Percentiles rank a stretch among this genome's conserved stretches.
Evolutionary conservation across 1,140 invertebrate genomes (phyloP).

Genomic region (Hylyphantes graminicola): DNA sequence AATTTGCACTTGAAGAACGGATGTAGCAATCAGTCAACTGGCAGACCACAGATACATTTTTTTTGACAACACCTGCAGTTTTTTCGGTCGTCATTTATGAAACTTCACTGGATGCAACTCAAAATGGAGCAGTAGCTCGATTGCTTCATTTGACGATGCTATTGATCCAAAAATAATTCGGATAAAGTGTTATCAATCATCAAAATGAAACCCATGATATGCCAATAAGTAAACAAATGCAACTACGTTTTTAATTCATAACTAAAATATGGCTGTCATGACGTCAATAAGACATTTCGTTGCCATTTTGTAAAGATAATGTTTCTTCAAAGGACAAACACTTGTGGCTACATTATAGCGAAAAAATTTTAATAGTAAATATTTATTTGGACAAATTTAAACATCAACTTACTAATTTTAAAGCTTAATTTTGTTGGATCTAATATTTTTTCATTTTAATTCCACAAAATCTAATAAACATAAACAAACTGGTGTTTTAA

Average conservation of each 20-base stretch:
- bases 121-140: background rate
- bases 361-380: too few relatives aligned
- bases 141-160: background rate
- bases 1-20: slow-evolving; percentile 47
- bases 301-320: slow-evolving; percentile 4
- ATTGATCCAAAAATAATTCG: background rate
- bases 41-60: slow-evolving; percentile 23
- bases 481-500: too few relatives aligned
- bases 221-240: slow-evolving; percentile 48
- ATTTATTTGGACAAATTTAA: too few relatives aligned
- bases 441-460: too few relatives aligned
- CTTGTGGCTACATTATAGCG: too few relatives aligned
- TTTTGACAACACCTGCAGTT: slow-evolving; percentile 16
- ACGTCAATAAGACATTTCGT: slow-evolving; percentile 18
- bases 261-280: slow-evolving; percentile 45
- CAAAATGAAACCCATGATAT: background rate
- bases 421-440: too few relatives aligned
- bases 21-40: slow-evolving; percentile 47
- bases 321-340: too few relatives aligned
- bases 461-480: too few relatives aligned
- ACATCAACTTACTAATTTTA: too few relatives aligned
- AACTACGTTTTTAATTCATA: slow-evolving; percentile 33
- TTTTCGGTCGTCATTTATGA: slow-evolving; percentile 16
- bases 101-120: background rate
- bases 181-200: slow-evolving; percentile 23